Evolutionary conservation across 2,888 invertebrate genomes (phyloP).

Genomic region (Parelbella ahira): DNA sequence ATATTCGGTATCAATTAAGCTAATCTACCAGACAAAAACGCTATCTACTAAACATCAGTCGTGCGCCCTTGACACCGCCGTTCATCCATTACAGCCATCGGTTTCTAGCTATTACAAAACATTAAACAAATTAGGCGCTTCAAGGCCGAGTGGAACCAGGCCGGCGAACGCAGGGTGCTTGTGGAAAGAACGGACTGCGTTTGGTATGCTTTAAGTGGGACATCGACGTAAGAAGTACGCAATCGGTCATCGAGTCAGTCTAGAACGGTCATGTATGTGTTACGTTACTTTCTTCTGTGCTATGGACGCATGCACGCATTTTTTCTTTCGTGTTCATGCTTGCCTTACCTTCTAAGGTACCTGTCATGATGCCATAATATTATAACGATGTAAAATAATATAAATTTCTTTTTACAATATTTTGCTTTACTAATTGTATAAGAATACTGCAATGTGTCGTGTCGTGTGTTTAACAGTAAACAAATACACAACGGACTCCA

Average conservation of each 20-base stretch:
- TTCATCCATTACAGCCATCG: constrained; percentile 36
- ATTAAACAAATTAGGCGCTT: constrained; percentile 43
- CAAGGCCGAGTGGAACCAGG: constrained; percentile 58
- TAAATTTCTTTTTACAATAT: too few relatives aligned
- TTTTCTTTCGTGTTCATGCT: too few relatives aligned
- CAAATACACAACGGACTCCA: too few relatives aligned
- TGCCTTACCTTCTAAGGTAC: too few relatives aligned
- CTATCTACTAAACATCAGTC: constrained; percentile 26
- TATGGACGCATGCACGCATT: too few relatives aligned
- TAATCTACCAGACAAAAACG: constrained; percentile 12
- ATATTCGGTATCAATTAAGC: neutral
- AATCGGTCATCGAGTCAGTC: constrained; percentile 35
- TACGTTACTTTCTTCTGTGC: too few relatives aligned
- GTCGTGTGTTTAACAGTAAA: too few relatives aligned
- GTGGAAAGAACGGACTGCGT: constrained; percentile 27
- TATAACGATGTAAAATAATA: too few relatives aligned
- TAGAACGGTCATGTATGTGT: constrained; percentile 32
- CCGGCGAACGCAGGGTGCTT: constrained; percentile 32
- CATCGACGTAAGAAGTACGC: constrained; percentile 48
- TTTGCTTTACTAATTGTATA: too few relatives aligned
- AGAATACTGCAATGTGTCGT: too few relatives aligned
- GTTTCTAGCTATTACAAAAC: constrained; percentile 54
- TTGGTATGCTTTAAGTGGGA: constrained; percentile 44
- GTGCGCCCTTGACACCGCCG: constrained; percentile 52
- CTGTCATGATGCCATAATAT: too few relatives aligned